A percentile compares a stretch with the other conserved stretches of the same genome.
Evolutionary conservation across 2,113 vertebrate species (phyloP).

Genomic region (Cryptomyrus ogoouensis): DNA sequence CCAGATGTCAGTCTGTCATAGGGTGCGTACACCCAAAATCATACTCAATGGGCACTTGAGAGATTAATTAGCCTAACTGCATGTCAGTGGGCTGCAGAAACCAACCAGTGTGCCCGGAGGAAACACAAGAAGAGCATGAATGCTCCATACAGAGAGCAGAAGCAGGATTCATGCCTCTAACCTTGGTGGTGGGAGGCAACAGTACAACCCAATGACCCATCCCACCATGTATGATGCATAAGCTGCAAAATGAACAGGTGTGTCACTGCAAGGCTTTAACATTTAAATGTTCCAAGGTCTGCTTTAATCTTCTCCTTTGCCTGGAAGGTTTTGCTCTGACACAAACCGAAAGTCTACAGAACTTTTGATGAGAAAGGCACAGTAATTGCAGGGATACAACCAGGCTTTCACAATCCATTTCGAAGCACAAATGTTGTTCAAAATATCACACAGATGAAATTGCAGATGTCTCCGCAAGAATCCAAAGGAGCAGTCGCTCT

Average conservation of each 20-base stretch:
- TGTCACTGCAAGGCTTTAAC: not conserved
- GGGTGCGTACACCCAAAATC: not conserved
- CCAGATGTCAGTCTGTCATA: not conserved
- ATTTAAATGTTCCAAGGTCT: not conserved
- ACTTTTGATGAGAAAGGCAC: not conserved
- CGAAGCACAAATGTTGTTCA: not conserved
- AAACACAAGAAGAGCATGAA: not conserved
- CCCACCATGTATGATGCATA: not conserved
- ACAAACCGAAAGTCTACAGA: not conserved
- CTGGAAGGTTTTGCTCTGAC: not conserved
- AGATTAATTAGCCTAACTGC: not conserved
- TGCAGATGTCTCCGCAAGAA: not conserved
- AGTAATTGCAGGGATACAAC: not conserved
- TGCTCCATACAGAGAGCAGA: not conserved
- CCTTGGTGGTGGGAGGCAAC: not conserved
- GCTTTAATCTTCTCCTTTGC: not conserved
- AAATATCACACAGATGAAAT: not conserved
- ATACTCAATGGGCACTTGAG: not conserved
- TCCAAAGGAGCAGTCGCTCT: not conserved
- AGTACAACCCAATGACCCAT: not conserved
- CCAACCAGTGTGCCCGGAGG: not conserved
- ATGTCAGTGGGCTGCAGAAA: not conserved
- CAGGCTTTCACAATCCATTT: not conserved
- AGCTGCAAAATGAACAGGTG: not conserved
- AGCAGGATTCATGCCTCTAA: not conserved